Evolutionary conservation across 2,888 invertebrate species (phyloP), one percentile per base, ranked within the genome.

Genomic region (Zaprionus bogoriensis): DNA sequence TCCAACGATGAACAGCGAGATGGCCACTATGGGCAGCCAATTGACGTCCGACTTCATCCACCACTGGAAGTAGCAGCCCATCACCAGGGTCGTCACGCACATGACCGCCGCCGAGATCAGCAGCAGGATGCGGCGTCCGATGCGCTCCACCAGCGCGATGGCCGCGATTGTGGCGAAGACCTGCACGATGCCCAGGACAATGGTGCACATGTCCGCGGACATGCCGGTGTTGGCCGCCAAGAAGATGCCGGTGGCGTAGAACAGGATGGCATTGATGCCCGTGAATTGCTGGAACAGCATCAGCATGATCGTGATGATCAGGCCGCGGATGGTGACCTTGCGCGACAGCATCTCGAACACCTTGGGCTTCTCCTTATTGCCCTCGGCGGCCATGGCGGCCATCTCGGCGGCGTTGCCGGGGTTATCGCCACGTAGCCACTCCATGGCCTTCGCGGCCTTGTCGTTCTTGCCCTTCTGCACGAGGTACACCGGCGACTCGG

Each of bases 221-320:
- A 81, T 1, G 0, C 58, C 47, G 0, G 73, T 52, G 0, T 67
- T 63, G 6, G 82, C 73, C 2, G 39, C 6, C 0, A 1, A 75
- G 89, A 97, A 97, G 45, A 98, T 97, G 0, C 92, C 88, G 0
- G 93, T 93, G 0, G 94, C 93, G 81, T 96, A 96, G 89, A 96
- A 95, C 54, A 96, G 94, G 0, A 96, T 94, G 0, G 95, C 95
- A 85, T 96, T 96, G 47, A 96, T 93, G 23, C 96, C 96, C 42
- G 95, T 94, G 23, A 96, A 91, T 88, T 97, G 97, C 87, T 98
- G 97, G 90, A 97, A 95, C 69, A 96, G 90, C 97, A 97, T 97
- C n/a, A 97, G 91, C 0, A 94, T 93, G 68, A 95, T 94, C 53
- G 94, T 93, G 48, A 96, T 94, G 1, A 94, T 50, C 0, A 95